Base-by-base conservation (phyloP, 2,888 invertebrate genomes). In the Amitus sp. region DNA sequence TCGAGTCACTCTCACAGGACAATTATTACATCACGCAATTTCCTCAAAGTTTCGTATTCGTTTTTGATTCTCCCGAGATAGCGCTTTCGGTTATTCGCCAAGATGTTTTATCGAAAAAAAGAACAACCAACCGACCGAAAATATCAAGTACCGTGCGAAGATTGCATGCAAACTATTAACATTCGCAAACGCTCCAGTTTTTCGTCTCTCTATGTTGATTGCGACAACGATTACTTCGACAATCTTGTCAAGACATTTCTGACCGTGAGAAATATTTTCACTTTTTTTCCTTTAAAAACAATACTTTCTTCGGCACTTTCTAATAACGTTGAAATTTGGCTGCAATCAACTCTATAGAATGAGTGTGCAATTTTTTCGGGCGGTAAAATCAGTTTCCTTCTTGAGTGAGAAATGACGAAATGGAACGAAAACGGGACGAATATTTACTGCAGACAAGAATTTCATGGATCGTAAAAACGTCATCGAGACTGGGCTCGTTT, bases 11-110 rank as follows among this genome's bases (percentile, higher is more conserved):
- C 80, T 78, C 80, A 80, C 79, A 79, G 74, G 78, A 80, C 78
- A 78, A 81, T 80, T 78, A 79, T 82, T 81, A 76, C 78, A 79
- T 81, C 77, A 80, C 75, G 80, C 81, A 80, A 80, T 80, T 80
- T 81, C 81, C 81, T 77, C 66, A 57, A 68, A 65, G 69, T 76
- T 74, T 76, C 72, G 71, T 68, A 74, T 73, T 66, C 62, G 58
- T 54, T 59, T 64, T 63, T 43, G 62, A 61, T 64, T 65, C 43
- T 10, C 20, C 59, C 39, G n/a, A 19, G 67, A 69, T 66, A 66
- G 48, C 42, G 49, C 52, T 52, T 64, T 64, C 43, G 45, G 46
- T 64, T 51, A 60, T 53, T 48, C 45, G 45, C 57, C 20, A 50
- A 50, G 57, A 60, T 60, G 50, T 43, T 37, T 28, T 63, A 59